Base-by-base conservation (phyloP, 2,888 invertebrate species). In the Plagodis dolabraria region DNA sequence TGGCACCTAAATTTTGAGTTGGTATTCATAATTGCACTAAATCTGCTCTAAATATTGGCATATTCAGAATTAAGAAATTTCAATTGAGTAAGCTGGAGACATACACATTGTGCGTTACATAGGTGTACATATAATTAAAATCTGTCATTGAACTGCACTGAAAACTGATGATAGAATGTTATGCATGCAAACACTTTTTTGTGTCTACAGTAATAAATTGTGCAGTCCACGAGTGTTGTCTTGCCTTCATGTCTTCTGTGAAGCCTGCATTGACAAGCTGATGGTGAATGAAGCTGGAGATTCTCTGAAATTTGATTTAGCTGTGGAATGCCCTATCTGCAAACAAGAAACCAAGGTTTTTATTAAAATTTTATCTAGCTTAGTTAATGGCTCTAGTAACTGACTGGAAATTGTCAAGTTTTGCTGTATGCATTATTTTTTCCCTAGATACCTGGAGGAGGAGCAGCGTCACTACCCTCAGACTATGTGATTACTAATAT, bases 231-330 rank as follows among this genome's bases (percentile, higher is more conserved):
- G 98, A 71, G 96, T 99, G 68, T 94, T 99, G 79, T 96, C 96
- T 76, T 99, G 99, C 90, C 95, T 99, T 83, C 99, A 99, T 93
- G 97, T 97, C 53, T 98, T 98, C 93, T 99, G 99, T 92, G 97
- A 98, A 92, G 94, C 95, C 70, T 99, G 99, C 89, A 94, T 99
- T 78, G 96, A 96, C 82, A 96, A 97, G 83, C 93, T 96, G 79
- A 93, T 97, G 78, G 94, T 95, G 66, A 95, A 95, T 75, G 96
- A 96, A 82, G 95, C 94, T 64, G 95, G 95, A 45, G 96, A 96
- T 85, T 93, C 94, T 51, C 91, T 94, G 46, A 94, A 94, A 77
- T 90, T 92, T 72, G 94, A 94, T 86, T 93, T 94, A 75, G 93
- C 94, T 70, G 94, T 97, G 64, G 93, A 94, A 75, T 97, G 97